These are phyloP conservation scores for Lethenteron reissneri DNA, from an alignment of 2,113 vertebrate genomes.

Conservation along the genomic window DNA sequence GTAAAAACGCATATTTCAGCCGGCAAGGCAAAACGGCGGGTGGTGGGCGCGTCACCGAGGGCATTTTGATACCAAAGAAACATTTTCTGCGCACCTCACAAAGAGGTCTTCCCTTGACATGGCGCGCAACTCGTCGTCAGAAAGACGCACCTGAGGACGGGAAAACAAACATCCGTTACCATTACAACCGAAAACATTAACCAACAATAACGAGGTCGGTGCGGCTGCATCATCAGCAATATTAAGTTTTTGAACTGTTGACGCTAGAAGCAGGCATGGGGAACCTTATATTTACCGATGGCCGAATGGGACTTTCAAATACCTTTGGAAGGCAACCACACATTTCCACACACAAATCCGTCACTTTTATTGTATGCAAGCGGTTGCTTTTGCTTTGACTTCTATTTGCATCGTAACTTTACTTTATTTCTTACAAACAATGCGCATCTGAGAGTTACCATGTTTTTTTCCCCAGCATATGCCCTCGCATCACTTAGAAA, in stretches of 20 bases:
- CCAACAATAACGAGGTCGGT: background rate
- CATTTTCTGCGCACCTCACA: conserved; percentile 35
- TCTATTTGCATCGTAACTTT: too few relatives aligned
- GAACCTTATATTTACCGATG: background rate
- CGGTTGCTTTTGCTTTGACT: too few relatives aligned
- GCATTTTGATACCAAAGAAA: background rate
- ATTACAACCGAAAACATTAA: background rate
- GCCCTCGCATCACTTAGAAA: too few relatives aligned
- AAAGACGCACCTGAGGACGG: conserved; percentile 59
- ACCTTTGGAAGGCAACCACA: background rate
- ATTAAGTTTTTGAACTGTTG: background rate
- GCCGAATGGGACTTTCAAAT: background rate
- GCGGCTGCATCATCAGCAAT: background rate
- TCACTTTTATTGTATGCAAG: too few relatives aligned
- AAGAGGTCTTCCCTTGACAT: conserved; percentile 81
- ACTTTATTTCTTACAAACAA: too few relatives aligned
- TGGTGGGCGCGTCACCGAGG: background rate
- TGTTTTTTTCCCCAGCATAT: too few relatives aligned
- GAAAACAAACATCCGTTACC: too few relatives aligned
- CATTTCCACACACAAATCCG: too few relatives aligned
- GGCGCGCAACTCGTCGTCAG: conserved; percentile 90
- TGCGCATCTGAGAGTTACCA: too few relatives aligned
- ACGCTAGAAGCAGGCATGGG: background rate
- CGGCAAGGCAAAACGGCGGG: background rate
- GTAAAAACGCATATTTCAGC: background rate